Evolutionary conservation across 2,888 invertebrate species (phyloP), one percentile per base, ranked within the genome.

Genomic region (Acleris sparsana): DNA sequence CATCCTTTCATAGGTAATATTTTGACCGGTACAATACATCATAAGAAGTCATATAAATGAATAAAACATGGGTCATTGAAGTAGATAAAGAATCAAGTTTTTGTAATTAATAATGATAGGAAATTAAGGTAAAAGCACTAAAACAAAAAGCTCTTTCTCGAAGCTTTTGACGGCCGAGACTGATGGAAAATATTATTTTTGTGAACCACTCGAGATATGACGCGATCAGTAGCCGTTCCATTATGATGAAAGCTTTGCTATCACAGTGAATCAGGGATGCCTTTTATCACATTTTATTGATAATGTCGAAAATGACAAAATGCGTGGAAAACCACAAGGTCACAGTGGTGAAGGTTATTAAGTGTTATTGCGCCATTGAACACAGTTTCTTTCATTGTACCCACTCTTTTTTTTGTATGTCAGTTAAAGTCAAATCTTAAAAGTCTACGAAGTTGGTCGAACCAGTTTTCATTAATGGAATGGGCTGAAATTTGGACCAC

Each of bases 171-270:
- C 44, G 44, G 53, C 33, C 33, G 49, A 55, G 59, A 43, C 60
- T 48, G 39, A 52, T n/a, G 43, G 48, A 18, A 59, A 16, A 39
- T 55, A 60, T 65, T 11, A 59, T 59, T 59, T 65, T 39, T n/a
- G 56, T 56, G 20, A 60, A 43, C 20, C 25, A 55, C 60, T 60
- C 22, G 43, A 65, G 60, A 60, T 64, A 60, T 43, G 53, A 60
- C 49, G 65, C 51, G 18, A 49, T 53, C 60, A 33, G 66, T 66
- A 66, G 66, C 65, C 46, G 51, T 29, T 88, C 85, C 89, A 91
- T 92, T 91, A 89, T 74, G 75, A 80, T 90, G 80, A 92, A 91
- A 92, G 92, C 87, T 83, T 88, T 89, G 82, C 88, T 92, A 91
- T 91, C 89, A 66, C 89, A 68, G 46, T 62, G 57, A 66, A 62